Evolutionary conservation across 2,113 vertebrate genomes (phyloP).

Genomic region (Calidris pygmaea): DNA sequence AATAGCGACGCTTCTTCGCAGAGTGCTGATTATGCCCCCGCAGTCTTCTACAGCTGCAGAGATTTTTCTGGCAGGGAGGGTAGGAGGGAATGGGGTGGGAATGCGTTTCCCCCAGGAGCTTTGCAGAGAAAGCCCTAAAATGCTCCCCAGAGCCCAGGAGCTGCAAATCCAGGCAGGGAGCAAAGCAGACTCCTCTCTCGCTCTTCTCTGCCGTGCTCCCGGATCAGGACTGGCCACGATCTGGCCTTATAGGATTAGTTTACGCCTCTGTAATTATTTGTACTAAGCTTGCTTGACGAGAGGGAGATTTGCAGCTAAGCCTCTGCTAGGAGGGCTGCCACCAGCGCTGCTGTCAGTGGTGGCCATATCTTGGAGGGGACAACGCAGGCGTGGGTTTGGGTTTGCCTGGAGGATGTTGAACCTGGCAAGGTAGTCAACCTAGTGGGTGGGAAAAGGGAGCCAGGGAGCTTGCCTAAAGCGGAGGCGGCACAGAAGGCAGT

Average conservation of each 20-base stretch:
- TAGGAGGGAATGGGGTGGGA: not conserved
- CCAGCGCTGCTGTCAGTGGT: not conserved
- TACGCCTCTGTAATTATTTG: not conserved
- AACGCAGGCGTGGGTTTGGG: rapidly evolving
- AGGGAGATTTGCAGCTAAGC: slow-evolving; percentile 20
- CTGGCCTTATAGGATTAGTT: not conserved
- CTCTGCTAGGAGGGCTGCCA: not conserved
- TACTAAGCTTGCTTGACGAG: not conserved
- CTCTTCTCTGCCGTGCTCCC: rapidly evolving
- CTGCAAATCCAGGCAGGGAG: not conserved
- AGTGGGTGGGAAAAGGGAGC: not conserved
- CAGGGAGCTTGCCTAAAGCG: not conserved
- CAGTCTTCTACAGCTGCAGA: not conserved
- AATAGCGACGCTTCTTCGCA: not conserved
- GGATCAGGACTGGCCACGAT: rapidly evolving
- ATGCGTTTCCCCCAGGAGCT: not conserved
- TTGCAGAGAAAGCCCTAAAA: not conserved
- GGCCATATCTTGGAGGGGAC: rapidly evolving
- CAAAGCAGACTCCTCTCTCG: not conserved
- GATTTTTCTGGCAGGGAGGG: not conserved
- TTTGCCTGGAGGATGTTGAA: not conserved
- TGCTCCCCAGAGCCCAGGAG: not conserved
- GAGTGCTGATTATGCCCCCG: not conserved
- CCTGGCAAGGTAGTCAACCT: not conserved
- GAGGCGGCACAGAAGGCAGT: not conserved